Evolutionary conservation across 2,888 invertebrate species (phyloP).

Genomic region (Tyria jacobaeae): DNA sequence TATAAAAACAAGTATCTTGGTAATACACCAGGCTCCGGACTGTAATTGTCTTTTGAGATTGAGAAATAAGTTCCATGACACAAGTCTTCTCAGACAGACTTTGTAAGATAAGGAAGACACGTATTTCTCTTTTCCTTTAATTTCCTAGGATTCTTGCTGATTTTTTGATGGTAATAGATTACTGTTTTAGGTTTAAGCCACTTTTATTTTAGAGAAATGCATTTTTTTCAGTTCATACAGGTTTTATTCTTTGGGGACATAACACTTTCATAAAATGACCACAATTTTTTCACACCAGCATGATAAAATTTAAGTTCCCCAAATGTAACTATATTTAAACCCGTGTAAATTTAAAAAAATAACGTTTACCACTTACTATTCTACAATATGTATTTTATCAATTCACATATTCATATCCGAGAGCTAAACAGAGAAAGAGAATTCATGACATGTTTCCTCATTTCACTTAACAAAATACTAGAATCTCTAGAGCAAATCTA

Average conservation of each 20-base stretch:
- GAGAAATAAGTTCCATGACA: no score
- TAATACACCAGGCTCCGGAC: no score
- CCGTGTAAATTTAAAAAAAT: slow-evolving; percentile 32
- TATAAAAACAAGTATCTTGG: no score
- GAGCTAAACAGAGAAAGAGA: not conserved
- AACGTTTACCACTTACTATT: slow-evolving; percentile 25
- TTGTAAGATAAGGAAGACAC: no score
- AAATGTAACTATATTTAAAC: not conserved
- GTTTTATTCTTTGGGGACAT: no score
- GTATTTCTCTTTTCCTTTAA: not conserved
- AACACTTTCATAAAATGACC: no score
- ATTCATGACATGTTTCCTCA: no score
- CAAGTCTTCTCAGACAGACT: not conserved
- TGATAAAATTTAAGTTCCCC: not conserved
- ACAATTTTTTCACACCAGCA: not conserved
- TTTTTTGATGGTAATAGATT: not conserved
- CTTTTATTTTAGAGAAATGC: no score
- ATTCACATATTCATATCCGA: slow-evolving; percentile 23
- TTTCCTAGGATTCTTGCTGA: not conserved
- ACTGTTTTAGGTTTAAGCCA: not conserved
- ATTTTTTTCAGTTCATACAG: no score
- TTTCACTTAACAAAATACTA: not conserved
- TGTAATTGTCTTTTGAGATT: no score
- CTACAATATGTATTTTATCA: slow-evolving; percentile 8
- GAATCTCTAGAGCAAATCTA: not conserved